phyloP scores from a whole-genome alignment of 2,797 vertebrate species.

The Gambelia wislizenii region DNA sequence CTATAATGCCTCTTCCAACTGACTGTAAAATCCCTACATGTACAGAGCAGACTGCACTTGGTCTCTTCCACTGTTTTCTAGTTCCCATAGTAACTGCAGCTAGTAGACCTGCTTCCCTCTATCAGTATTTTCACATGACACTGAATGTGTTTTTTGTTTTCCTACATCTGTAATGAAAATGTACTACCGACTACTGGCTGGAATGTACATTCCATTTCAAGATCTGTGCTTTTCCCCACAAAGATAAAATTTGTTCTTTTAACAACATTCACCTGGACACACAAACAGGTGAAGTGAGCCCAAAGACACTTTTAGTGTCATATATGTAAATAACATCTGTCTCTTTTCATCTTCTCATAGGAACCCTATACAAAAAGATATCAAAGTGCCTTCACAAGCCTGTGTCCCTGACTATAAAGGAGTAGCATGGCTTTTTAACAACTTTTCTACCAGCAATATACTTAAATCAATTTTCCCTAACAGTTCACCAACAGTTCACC shows the following conservation, averaged over 20 bases:
- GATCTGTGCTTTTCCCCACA: background rate
- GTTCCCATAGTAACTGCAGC: slow-evolving; percentile 13
- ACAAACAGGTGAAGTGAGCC: background rate
- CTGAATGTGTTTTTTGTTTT: background rate
- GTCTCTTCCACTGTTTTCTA: background rate
- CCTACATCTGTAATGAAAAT: slow-evolving; percentile 1
- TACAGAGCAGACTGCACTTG: background rate
- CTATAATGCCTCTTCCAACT: background rate
- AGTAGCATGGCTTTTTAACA: background rate
- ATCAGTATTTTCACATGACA: background rate
- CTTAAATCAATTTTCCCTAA: background rate
- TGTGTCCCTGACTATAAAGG: background rate
- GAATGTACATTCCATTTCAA: background rate
- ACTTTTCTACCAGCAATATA: background rate
- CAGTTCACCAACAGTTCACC: background rate
- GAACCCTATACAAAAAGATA: background rate
- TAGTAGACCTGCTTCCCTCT: background rate
- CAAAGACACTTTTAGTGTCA: background rate
- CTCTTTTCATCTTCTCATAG: background rate
- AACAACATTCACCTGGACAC: background rate
- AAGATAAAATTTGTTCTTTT: too few relatives aligned
- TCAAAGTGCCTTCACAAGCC: background rate
- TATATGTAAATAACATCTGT: background rate
- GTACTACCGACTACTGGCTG: background rate
- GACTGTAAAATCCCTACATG: background rate